These are phyloP conservation scores for Geococcyx californianus DNA, from an alignment of 2,113 vertebrate genomes.

Conservation along the genomic window DNA sequence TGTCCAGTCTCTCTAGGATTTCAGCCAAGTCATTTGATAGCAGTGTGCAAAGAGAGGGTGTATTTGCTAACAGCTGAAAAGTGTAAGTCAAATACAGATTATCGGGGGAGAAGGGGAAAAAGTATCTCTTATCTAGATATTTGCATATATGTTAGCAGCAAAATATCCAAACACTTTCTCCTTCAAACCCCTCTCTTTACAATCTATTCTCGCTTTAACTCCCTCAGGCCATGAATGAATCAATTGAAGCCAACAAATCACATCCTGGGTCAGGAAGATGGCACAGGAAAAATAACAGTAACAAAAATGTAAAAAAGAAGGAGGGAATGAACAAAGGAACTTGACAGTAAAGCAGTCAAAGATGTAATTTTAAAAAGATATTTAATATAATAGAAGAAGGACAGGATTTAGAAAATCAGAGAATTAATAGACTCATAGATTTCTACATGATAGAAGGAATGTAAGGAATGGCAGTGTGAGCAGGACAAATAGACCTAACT, in stretches of 20 bases:
- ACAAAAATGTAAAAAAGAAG: background rate
- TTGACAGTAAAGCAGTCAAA: background rate
- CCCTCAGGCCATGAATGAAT: background rate
- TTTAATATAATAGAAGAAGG: background rate
- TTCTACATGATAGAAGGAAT: fast-evolving
- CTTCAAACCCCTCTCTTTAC: background rate
- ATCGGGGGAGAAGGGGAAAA: fast-evolving
- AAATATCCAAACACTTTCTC: background rate
- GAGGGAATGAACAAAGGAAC: background rate
- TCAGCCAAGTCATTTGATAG: constrained; percentile 10
- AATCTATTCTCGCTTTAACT: background rate
- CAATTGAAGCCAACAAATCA: background rate
- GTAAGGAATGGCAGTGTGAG: background rate
- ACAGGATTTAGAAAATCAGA: background rate
- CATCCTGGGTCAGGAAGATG: background rate
- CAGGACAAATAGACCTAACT: background rate
- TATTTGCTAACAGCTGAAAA: background rate
- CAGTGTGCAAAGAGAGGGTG: background rate
- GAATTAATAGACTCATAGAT: background rate
- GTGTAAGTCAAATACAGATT: background rate
- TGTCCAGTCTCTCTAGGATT: constrained; percentile 13
- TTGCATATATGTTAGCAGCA: background rate
- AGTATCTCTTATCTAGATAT: background rate
- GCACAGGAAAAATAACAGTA: background rate
- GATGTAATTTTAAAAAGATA: background rate